These are phyloP conservation scores for Candidula unifasciata DNA, from an alignment of 2,888 invertebrate genomes.

Conservation along the genomic window DNA sequence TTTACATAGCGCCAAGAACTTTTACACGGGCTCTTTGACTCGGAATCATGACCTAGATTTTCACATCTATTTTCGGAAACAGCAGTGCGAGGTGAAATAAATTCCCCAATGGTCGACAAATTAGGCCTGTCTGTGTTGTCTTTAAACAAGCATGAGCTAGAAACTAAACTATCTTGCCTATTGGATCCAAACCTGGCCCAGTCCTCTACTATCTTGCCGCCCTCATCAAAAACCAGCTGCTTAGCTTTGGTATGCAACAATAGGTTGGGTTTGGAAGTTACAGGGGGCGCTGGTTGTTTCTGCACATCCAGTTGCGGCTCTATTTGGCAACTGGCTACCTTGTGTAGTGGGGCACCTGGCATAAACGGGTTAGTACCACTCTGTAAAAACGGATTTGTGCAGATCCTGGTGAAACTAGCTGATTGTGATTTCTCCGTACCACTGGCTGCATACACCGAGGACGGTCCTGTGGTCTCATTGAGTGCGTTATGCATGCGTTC, in stretches of 20 bases:
- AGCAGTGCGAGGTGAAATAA: not conserved
- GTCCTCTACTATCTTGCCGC: not conserved
- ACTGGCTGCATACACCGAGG: not conserved
- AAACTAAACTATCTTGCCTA: not conserved
- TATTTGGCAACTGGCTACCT: no score
- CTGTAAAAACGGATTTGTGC: slow-evolving; percentile 5
- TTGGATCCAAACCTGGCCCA: not conserved
- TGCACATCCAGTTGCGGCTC: no score
- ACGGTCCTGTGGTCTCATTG: not conserved
- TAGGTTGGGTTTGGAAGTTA: not conserved
- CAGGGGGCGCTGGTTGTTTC: not conserved
- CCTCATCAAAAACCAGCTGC: not conserved
- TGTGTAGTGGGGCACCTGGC: not conserved
- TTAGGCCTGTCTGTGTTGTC: not conserved
- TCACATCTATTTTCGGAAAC: not conserved
- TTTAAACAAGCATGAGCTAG: not conserved
- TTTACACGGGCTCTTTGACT: no score
- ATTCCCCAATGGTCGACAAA: not conserved
- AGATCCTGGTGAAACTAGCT: not conserved
- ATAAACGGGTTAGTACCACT: not conserved
- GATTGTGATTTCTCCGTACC: not conserved
- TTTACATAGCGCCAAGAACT: no score
- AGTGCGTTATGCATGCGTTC: no score
- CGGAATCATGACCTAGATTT: not conserved
- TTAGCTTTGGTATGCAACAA: not conserved